Base-by-base conservation (phyloP, 2,797 vertebrate genomes). In the Anolis apletophallus region DNA sequence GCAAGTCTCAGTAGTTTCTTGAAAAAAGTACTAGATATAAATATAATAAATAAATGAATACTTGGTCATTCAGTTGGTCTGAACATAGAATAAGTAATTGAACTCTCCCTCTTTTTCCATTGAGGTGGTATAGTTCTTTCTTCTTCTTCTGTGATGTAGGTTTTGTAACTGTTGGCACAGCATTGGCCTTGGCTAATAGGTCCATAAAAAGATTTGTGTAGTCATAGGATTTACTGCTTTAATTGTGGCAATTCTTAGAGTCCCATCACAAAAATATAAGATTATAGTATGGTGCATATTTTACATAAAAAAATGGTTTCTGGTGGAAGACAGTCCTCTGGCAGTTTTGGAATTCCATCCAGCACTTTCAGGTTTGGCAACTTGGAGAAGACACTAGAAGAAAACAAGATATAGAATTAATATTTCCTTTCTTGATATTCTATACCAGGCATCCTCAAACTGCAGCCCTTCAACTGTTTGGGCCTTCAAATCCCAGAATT, bases 311-410 rank as follows among this genome's bases (percentile, higher is more conserved):
- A 81, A 40, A 91, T 96, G 76, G 87, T 93, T 21, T 94, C 94
- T 87, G 91, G 91, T 86, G 95, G 94, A 83, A 95, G 92, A 61
- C 90, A 96, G 92, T 99, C 98, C 94, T 98, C 97, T 96, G 98
- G 97, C 94, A 99, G 94, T 88, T 98, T 99, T 54, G 97, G 96
- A 92, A 98, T 96, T 55, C 98, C 98, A 93, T 99, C 98, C 94
- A 99, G 95, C 82, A 95, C 93, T 96, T 98, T 97, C 85, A 99
- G 96, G 90, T 98, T 99, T 98, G 98, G 98, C 98, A 99, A 97
- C 96, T 94, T 97, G 94, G 96, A 97, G 95, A 99, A 99, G 34
- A 99, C 98, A 52, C 99, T 99, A 95, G 54, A 92, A 91, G 74
- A 88, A 84, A 83, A 93, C 80, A 91, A 59, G 80, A 90, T 29